phyloP scores from a whole-genome alignment of 2,113 vertebrate species.

The Cynoglossus semilaevis region DNA sequence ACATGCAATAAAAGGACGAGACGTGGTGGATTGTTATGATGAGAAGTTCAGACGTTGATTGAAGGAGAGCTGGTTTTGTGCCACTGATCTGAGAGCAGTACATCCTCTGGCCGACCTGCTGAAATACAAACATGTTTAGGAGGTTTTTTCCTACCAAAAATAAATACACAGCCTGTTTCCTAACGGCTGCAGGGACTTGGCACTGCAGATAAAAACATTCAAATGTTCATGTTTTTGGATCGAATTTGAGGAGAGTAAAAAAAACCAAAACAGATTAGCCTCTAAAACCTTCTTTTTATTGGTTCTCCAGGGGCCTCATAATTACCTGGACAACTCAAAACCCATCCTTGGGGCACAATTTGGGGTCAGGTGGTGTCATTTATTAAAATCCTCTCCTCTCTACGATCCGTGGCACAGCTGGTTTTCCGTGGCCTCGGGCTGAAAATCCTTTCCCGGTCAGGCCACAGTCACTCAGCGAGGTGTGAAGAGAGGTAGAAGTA shows the following conservation, averaged over 20 bases:
- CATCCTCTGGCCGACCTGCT: neutral
- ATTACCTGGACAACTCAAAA: constrained; percentile 36
- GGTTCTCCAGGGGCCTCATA: constrained; percentile 23
- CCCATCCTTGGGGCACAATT: constrained; percentile 22
- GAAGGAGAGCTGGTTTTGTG: constrained; percentile 50
- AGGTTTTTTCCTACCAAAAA: neutral
- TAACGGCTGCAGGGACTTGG: constrained; percentile 5
- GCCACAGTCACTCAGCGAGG: constrained; percentile 24
- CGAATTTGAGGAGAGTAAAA: constrained; percentile 9
- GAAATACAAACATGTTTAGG: constrained; percentile 2
- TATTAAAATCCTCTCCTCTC: neutral
- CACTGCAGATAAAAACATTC: constrained; percentile 5
- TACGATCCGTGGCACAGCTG: constrained; percentile 60
- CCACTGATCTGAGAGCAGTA: constrained; percentile 25
- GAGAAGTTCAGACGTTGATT: neutral
- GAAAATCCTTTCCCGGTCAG: constrained; percentile 25
- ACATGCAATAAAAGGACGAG: constrained; percentile 57
- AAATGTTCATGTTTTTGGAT: neutral
- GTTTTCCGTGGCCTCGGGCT: constrained; percentile 54
- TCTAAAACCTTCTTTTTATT: constrained; percentile 24
- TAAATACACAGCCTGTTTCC: neutral
- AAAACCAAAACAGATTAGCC: constrained; percentile 6
- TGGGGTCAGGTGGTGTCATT: constrained; percentile 28
- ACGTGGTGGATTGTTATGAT: neutral
- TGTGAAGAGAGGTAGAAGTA: constrained; percentile 39